Percentiles rank a stretch among this genome's conserved stretches.
Conservation (phyloP, 2,113 vertebrate genomes). For the Corydoras maculifer region DNA sequence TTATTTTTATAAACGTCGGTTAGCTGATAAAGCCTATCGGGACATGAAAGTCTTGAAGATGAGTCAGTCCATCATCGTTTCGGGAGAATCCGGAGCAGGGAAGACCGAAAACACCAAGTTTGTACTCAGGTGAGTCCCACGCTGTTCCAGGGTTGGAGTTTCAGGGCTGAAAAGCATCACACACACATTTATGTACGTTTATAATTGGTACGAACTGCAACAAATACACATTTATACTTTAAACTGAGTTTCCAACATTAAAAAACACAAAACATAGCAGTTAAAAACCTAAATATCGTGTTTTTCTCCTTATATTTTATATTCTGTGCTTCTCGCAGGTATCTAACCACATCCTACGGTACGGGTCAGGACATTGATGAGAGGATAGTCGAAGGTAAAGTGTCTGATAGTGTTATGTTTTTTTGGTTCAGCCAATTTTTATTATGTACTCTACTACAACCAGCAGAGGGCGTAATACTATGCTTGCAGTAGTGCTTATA, state of each 20-base stretch:
- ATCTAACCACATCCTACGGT: slow-evolving; percentile 90
- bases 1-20: background rate
- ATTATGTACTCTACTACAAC: background rate
- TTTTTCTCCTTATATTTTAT: background rate
- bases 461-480: too few relatives aligned
- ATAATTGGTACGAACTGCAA: too few relatives aligned
- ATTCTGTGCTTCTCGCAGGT: slow-evolving; percentile 60
- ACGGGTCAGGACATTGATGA: slow-evolving; percentile 96
- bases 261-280: too few relatives aligned
- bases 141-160: background rate
- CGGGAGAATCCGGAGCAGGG: slow-evolving; percentile 94
- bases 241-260: too few relatives aligned
- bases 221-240: too few relatives aligned
- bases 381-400: slow-evolving; percentile 86
- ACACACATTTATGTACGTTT: too few relatives aligned
- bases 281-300: too few relatives aligned
- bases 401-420: background rate
- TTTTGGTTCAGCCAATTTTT: background rate
- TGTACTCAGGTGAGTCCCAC: slow-evolving; percentile 76
- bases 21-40: slow-evolving; percentile 93
- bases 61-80: slow-evolving; percentile 97
- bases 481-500: too few relatives aligned
- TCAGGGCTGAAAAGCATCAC: too few relatives aligned
- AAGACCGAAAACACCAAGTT: slow-evolving; percentile 99
- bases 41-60: slow-evolving; percentile 97